Percentiles rank a stretch among this genome's conserved stretches.
Evolutionary conservation across 2,888 invertebrate species (phyloP).

Genomic region (Aphidius colemani): DNA sequence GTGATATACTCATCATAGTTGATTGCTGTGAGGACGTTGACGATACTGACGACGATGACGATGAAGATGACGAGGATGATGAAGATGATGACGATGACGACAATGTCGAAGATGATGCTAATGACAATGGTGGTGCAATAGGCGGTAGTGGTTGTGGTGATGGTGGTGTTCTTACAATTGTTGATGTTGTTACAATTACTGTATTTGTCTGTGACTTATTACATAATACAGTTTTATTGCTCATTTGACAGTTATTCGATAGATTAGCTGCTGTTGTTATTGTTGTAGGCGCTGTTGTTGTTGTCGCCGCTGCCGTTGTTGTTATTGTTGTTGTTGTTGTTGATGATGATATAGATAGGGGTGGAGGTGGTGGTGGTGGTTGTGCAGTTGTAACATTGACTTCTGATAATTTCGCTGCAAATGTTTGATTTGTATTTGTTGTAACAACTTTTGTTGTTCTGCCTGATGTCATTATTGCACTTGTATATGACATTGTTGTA

Average conservation of each 20-base stretch:
- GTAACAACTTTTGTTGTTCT: conserved; percentile 60
- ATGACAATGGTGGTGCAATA: no score
- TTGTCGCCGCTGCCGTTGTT: conserved; percentile 45
- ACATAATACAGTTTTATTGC: background rate
- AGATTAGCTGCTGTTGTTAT: conserved; percentile 12
- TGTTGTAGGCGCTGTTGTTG: background rate
- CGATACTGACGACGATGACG: conserved; percentile 48
- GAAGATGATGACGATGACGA: background rate
- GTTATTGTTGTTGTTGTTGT: conserved; percentile 48
- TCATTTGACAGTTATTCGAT: conserved; percentile 16
- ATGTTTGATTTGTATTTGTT: conserved; percentile 70
- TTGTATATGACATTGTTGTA: conserved; percentile 66
- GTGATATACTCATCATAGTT: conserved; percentile 50
- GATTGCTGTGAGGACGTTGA: conserved; percentile 47
- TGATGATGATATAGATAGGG: conserved; percentile 43
- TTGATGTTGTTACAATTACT: no score
- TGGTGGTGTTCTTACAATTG: no score
- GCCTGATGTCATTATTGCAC: conserved; percentile 65
- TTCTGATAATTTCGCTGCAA: conserved; percentile 75
- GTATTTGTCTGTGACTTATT: no score
- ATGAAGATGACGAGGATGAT: conserved; percentile 31
- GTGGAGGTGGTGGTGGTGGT: conserved; percentile 43
- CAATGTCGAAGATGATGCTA: no score
- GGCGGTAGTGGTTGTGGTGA: no score
- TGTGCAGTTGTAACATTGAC: conserved; percentile 52